Percentiles rank a stretch among this genome's conserved stretches.
phyloP scores from a whole-genome alignment of 2,888 invertebrate species.

The Nomada lathburiana region DNA sequence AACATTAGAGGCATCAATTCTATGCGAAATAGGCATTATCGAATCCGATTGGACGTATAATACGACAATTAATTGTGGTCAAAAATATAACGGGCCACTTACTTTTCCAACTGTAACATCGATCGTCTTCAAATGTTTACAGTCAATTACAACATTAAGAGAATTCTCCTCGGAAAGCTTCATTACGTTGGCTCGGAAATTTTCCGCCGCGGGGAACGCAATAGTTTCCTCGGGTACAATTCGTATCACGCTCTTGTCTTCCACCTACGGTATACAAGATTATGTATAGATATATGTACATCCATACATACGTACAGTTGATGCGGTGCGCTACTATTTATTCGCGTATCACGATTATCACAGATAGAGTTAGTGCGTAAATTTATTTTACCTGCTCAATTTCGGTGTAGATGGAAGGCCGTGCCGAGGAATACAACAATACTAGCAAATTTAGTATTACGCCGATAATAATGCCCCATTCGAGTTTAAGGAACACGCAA shows the following conservation, averaged over 20 bases:
- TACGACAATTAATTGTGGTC: not conserved
- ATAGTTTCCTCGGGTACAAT: slow-evolving; percentile 90
- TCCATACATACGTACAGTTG: no score
- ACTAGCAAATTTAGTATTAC: slow-evolving; percentile 85
- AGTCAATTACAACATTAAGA: slow-evolving; percentile 84
- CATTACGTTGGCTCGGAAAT: slow-evolving; percentile 86
- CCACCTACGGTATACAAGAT: slow-evolving; percentile 70
- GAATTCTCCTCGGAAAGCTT: slow-evolving; percentile 71
- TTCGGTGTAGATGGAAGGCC: slow-evolving; percentile 82
- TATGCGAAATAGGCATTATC: no score
- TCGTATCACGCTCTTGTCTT: slow-evolving; percentile 85
- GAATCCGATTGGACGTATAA: not conserved
- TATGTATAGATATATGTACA: not conserved
- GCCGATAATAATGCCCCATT: slow-evolving; percentile 88
- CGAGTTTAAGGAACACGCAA: slow-evolving; percentile 87
- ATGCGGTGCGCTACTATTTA: no score
- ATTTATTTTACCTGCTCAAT: slow-evolving; percentile 68
- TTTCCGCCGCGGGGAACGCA: slow-evolving; percentile 93
- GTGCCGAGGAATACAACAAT: slow-evolving; percentile 86
- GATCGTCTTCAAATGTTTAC: slow-evolving; percentile 86
- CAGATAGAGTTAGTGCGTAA: no score
- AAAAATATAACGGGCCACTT: slow-evolving; percentile 57
- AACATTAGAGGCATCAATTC: no score
- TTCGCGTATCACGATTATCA: not conserved
- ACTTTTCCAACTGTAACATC: slow-evolving; percentile 88